A percentile compares a stretch with the other conserved stretches of the same genome.
Evolutionary conservation across 1,140 invertebrate species (phyloP).

Genomic region (Probaryconus sp.): DNA sequence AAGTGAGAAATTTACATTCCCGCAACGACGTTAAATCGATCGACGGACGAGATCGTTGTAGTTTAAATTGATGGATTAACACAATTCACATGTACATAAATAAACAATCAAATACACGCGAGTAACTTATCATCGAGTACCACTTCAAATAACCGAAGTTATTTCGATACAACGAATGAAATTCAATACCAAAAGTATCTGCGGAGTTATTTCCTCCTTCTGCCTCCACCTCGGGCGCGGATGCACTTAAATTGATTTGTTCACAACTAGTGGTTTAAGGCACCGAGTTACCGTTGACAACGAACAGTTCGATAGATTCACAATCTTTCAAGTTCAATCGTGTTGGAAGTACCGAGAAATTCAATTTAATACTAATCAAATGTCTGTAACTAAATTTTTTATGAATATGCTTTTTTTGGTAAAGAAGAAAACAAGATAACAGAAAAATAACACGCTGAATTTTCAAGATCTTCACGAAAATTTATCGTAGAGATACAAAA

Average conservation of each 20-base stretch:
- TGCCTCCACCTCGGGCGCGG: slow-evolving; percentile 29
- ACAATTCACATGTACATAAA: slow-evolving; percentile 37
- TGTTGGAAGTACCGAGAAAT: slow-evolving; percentile 5
- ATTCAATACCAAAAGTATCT: slow-evolving; percentile 15
- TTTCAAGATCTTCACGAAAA: no score
- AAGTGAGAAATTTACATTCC: no score
- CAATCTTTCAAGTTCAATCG: slow-evolving; percentile 40
- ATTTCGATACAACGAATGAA: slow-evolving; percentile 22
- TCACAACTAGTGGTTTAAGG: slow-evolving; percentile 72
- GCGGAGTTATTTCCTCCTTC: slow-evolving; percentile 20
- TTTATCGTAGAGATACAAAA: no score
- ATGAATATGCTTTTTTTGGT: no score
- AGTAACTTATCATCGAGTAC: slow-evolving; percentile 67
- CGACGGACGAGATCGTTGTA: no score
- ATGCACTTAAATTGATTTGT: slow-evolving; percentile 76
- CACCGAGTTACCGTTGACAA: slow-evolving; percentile 29
- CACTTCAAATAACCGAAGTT: no score
- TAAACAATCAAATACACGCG: slow-evolving; percentile 48
- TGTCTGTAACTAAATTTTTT: slow-evolving; percentile 22
- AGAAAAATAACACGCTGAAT: no score
- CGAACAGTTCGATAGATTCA: slow-evolving; percentile 20
- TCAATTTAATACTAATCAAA: slow-evolving; percentile 32
- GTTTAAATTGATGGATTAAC: slow-evolving; percentile 64
- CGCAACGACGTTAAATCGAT: no score
- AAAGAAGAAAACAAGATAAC: no score